Evolutionary conservation across 2,888 invertebrate genomes (phyloP).

Genomic region (Drosophila parthenogenetica): DNA sequence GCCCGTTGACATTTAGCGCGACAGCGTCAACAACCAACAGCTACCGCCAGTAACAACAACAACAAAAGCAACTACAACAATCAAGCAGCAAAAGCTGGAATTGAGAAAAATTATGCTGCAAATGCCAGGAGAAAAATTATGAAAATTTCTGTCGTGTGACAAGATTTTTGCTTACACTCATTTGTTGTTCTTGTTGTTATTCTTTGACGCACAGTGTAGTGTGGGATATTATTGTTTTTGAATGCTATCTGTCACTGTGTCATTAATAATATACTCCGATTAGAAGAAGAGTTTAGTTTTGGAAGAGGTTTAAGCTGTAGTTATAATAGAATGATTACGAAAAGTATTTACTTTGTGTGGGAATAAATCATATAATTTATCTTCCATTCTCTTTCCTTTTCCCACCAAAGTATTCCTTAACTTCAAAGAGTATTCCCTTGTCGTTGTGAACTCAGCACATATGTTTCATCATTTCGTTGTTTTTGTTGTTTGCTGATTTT

Average conservation of each 20-base stretch:
- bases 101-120: conserved; percentile 76
- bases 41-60: conserved; percentile 14
- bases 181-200: conserved; percentile 58
- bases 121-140: conserved; percentile 74
- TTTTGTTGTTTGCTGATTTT: conserved; percentile 65
- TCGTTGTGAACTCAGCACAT: neutral
- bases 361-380: no score
- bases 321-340: no score
- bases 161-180: conserved; percentile 72
- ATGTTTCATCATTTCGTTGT: conserved; percentile 35
- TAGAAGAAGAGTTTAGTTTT: no score
- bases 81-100: conserved; percentile 44
- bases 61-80: conserved; percentile 22
- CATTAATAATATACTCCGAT: conserved; percentile 7
- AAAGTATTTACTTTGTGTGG: no score
- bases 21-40: conserved; percentile 54
- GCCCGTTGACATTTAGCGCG: conserved; percentile 75
- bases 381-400: no score
- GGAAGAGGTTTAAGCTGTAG: no score
- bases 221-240: conserved; percentile 35
- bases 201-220: conserved; percentile 20
- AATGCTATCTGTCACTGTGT: neutral
- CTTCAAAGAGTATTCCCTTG: conserved; percentile 41
- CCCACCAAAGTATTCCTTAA: neutral
- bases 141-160: conserved; percentile 62